These are phyloP conservation scores for Tapirus indicus DNA, from an alignment of 2,797 vertebrate species.

Conservation along the genomic window DNA sequence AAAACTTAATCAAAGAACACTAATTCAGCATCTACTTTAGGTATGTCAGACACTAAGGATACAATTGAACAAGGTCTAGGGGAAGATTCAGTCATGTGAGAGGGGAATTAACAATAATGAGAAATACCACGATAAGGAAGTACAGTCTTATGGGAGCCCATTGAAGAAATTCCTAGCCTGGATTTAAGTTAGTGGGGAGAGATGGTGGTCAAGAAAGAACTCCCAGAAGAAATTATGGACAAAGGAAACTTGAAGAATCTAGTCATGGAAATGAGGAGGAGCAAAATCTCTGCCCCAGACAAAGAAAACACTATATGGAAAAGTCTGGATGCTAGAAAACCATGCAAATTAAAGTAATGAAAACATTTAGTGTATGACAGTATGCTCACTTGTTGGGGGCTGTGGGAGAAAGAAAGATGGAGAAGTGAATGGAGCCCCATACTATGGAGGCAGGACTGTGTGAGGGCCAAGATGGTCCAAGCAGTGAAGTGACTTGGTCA, in stretches of 20 bases:
- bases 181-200: neutral
- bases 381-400: no score
- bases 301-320: neutral
- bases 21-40: neutral
- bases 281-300: neutral
- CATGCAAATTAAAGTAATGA: neutral
- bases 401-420: neutral
- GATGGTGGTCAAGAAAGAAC: neutral
- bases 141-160: neutral
- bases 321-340: neutral
- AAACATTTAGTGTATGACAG: neutral
- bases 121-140: neutral
- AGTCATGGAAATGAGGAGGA: neutral
- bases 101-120: neutral
- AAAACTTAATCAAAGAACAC: neutral
- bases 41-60: neutral
- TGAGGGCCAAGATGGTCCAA: neutral
- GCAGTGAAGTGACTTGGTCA: neutral
- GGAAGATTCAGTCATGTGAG: neutral
- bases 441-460: neutral
- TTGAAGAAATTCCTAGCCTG: neutral
- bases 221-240: neutral
- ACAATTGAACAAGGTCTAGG: neutral
- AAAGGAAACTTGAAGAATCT: neutral
- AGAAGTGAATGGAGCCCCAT: neutral